Base-by-base conservation (phyloP, 2,113 vertebrate species). In the Pipra filicauda region DNA sequence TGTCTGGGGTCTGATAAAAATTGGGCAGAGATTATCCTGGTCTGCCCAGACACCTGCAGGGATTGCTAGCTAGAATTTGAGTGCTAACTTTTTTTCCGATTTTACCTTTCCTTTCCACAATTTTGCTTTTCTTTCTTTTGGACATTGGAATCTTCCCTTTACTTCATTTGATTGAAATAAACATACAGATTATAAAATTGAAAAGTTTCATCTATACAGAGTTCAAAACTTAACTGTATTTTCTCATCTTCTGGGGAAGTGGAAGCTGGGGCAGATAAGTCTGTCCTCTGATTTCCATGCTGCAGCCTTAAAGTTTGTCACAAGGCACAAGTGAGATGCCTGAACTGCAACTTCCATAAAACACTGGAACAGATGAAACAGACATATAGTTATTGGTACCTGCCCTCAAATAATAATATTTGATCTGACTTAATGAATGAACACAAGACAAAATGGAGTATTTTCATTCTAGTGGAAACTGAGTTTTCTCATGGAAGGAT, bases 291-390 rank as follows among this genome's bases (percentile, higher is more conserved):
- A 66, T 65, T 90, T 85, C 8, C 3, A 0, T 43, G 28, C 19
- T 79, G 19, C 35, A 72, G 16, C n/a, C 35, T 46, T 58, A 46
- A 10, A 61, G 21, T 4, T 78, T 48, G 65, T 19, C 21, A 27
- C 0, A 0, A 85, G 33, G 11, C 17, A 88, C 12, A 71, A 71
- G 21, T 2, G 4, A 76, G 39, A 55, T 27, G 12, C 39, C 64
- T 83, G 54, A 83, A 80, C 18, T 58, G 33, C 35, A 85, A 21
- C 27, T 62, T 76, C 43, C 8, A 5, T 24, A 82, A 83, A 64
- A 64, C 8, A 59, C 43, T 54, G 33, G 10, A 23, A 20, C 16
- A 85, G 81, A 35, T 28, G 16, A 71, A 87, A 66, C 5, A 39
- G 19, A 41, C 1, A 1, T 31, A 30, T 10, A 54, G 5, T 20